Evolutionary conservation across 2,797 vertebrate genomes (phyloP).

Genomic region (Sardinella longiceps): DNA sequence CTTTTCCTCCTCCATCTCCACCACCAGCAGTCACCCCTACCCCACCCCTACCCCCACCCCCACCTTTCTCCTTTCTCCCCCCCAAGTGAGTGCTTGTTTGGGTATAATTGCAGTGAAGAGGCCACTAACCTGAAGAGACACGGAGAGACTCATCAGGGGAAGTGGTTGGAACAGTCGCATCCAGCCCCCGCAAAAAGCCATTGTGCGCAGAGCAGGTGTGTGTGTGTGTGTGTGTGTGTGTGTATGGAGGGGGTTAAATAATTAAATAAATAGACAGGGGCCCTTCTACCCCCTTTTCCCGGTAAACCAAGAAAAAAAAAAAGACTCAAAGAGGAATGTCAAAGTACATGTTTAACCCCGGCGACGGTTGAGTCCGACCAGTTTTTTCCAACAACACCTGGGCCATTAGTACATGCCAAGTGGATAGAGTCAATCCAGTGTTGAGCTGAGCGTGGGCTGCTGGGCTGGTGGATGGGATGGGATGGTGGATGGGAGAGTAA

Average conservation of each 20-base stretch:
- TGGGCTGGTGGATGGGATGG: too few relatives aligned
- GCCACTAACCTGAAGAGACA: constrained; percentile 27
- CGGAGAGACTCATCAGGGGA: constrained; percentile 36
- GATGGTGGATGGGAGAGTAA: neutral
- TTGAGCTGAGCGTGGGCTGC: too few relatives aligned
- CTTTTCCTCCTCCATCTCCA: neutral
- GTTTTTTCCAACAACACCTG: neutral
- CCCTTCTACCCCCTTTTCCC: neutral
- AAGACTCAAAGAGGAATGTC: constrained; percentile 9
- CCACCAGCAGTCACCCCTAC: too few relatives aligned
- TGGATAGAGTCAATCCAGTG: neutral
- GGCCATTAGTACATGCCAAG: neutral
- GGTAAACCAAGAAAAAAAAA: neutral
- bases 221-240: too few relatives aligned
- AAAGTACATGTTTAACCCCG: constrained; percentile 37
- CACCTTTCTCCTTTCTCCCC: neutral
- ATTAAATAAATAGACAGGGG: neutral
- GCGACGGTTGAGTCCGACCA: neutral
- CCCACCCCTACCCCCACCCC: neutral
- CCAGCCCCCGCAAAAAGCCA: neutral
- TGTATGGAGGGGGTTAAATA: too few relatives aligned
- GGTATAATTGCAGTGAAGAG: constrained; percentile 37
- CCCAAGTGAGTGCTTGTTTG: constrained; percentile 36
- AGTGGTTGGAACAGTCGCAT: constrained; percentile 17
- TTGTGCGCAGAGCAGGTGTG: neutral